These are phyloP conservation scores for Dendrolimus houi DNA, from an alignment of 2,888 invertebrate species.

Conservation along the genomic window DNA sequence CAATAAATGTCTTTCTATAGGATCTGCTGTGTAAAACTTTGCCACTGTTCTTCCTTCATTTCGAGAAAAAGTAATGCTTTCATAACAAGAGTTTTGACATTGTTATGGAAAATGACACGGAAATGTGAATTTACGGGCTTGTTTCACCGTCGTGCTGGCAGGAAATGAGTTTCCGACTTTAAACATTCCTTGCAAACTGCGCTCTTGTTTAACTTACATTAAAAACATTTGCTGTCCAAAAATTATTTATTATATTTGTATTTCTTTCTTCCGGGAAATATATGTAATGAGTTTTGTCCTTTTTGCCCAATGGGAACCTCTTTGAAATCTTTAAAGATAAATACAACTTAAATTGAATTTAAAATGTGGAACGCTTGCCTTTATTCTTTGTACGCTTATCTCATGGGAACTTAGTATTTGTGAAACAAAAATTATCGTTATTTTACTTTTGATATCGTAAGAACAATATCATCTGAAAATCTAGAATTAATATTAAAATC, in stretches of 20 bases:
- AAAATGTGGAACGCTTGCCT: too few relatives aligned
- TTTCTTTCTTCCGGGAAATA: not conserved
- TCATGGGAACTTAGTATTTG: too few relatives aligned
- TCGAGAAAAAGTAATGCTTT: slow-evolving; percentile 31
- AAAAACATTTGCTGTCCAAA: slow-evolving; percentile 34
- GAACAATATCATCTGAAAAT: too few relatives aligned
- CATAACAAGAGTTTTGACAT: slow-evolving; percentile 45
- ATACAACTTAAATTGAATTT: too few relatives aligned
- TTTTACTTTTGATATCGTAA: too few relatives aligned
- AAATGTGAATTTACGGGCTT: slow-evolving; percentile 46
- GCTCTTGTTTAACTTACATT: slow-evolving; percentile 43
- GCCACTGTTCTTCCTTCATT: not conserved
- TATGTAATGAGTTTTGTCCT: not conserved
- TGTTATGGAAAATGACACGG: slow-evolving; percentile 49
- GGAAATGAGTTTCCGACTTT: slow-evolving; percentile 49
- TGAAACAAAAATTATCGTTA: too few relatives aligned
- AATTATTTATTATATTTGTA: not conserved
- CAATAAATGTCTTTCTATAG: too few relatives aligned
- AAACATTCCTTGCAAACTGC: slow-evolving; percentile 44
- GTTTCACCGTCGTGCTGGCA: slow-evolving; percentile 33
- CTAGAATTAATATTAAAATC: too few relatives aligned
- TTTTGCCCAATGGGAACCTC: too few relatives aligned
- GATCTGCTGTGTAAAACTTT: too few relatives aligned
- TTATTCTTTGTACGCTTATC: too few relatives aligned
- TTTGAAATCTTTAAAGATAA: too few relatives aligned